Evolutionary conservation across 2,888 invertebrate genomes (phyloP).

Genomic region (Polydrusus cervinus): DNA sequence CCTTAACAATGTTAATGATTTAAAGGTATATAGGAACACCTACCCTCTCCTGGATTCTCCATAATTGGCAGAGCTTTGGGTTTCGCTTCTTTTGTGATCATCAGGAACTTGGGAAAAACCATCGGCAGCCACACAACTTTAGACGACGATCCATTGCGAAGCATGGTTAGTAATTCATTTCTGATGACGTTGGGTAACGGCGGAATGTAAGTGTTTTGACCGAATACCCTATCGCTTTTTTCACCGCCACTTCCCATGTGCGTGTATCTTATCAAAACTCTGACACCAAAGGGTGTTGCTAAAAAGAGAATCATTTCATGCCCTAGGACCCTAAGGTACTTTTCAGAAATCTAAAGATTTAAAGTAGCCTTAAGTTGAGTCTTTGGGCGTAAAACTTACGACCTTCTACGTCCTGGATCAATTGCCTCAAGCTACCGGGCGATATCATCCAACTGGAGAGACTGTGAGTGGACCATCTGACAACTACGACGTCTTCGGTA

Average conservation of each 20-base stretch:
- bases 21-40: not conserved
- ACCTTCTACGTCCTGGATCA: constrained; percentile 30
- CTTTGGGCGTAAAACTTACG: constrained; percentile 18
- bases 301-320: no score
- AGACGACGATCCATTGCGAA: constrained; percentile 16
- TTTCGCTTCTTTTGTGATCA: constrained; percentile 44
- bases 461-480: constrained; percentile 39
- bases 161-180: constrained; percentile 32
- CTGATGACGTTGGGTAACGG: constrained; percentile 32
- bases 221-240: constrained; percentile 31
- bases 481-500: constrained; percentile 39
- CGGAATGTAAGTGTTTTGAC: constrained; percentile 31
- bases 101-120: constrained; percentile 47
- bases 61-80: constrained; percentile 39
- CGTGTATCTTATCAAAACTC: constrained; percentile 32
- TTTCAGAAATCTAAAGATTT: no score
- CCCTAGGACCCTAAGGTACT: no score
- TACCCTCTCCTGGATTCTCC: constrained; percentile 19
- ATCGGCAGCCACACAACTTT: constrained; percentile 30
- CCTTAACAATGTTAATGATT: no score
- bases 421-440: constrained; percentile 30
- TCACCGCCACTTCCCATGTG: constrained; percentile 41
- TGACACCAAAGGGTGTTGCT: constrained; percentile 20
- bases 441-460: constrained; percentile 45
- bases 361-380: no score